A percentile compares a stretch with the other conserved stretches of the same genome.
phyloP scores from a whole-genome alignment of 2,113 vertebrate genomes.

The Stigmatopora nigra region DNA sequence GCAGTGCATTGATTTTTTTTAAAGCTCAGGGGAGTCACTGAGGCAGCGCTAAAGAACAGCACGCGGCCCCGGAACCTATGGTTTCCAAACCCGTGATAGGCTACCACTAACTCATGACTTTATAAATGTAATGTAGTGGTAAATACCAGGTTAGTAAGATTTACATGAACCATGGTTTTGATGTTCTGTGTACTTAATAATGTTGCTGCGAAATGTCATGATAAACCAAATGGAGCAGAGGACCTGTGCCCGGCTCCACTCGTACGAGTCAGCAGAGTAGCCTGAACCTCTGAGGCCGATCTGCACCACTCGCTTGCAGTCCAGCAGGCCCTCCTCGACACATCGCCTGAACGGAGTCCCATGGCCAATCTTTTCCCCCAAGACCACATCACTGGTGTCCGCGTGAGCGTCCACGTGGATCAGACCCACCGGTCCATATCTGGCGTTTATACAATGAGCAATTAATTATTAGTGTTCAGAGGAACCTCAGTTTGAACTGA shows the following conservation, averaged over 20 bases:
- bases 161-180: no score
- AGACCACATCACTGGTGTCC: slow-evolving; percentile 71
- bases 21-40: no score
- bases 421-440: slow-evolving; percentile 84
- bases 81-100: no score
- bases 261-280: slow-evolving; percentile 67
- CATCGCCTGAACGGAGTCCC: slow-evolving; percentile 85
- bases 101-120: no score
- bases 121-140: no score
- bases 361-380: slow-evolving; percentile 84
- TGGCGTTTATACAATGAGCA: slow-evolving; percentile 32
- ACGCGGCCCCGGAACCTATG: no score
- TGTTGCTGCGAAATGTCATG: not conserved
- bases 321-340: slow-evolving; percentile 84
- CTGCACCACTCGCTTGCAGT: slow-evolving; percentile 81
- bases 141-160: no score
- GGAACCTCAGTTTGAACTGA: not conserved
- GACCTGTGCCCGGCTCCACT: slow-evolving; percentile 82
- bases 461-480: not conserved
- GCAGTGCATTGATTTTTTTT: no score
- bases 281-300: slow-evolving; percentile 83
- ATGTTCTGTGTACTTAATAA: no score
- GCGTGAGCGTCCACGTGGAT: slow-evolving; percentile 89
- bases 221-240: not conserved
- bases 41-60: no score